Base-by-base conservation (phyloP, 2,888 invertebrate genomes). In the Platypus cylindrus region DNA sequence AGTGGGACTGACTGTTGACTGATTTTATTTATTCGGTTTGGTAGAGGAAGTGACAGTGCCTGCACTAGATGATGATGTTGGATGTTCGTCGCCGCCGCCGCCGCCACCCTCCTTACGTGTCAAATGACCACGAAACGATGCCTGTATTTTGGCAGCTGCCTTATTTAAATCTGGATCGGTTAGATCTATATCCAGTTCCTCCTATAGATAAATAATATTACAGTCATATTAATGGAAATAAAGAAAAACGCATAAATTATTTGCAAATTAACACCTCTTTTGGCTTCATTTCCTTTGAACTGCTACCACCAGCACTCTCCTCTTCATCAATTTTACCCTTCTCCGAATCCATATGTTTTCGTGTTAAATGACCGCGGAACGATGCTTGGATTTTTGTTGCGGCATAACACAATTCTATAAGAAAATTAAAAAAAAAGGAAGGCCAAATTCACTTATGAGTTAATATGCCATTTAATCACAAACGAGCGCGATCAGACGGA, bases 381-480 rank as follows among this genome's bases (percentile, higher is more conserved):
- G 85, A 84, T 5, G 89, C 87, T 63, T 90, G 89, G 59, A 90
- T 90, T 70, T 86, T 89, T 32, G 83, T 80, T 20, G 89, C 90
- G 3, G 86, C 86, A 60, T 75, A 66, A 59, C 79, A 79, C 46
- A 86, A 67, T 51, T 85, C 86, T 85, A 70, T 3, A 36, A 41
- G 16, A 15, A 29, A 25, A n/a, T n/a, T n/a, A n/a, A n/a, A n/a
- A n/a, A n/a, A n/a, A n/a, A n/a, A n/a, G n/a, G n/a, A n/a, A n/a
- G n/a, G n/a, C n/a, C n/a, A n/a, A n/a, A n/a, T n/a, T n/a, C n/a
- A n/a, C n/a, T n/a, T n/a, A n/a, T n/a, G n/a, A n/a, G n/a, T n/a
- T n/a, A n/a, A n/a, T n/a, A n/a, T n/a, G n/a, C n/a, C n/a, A n/a
- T n/a, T n/a, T n/a, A n/a, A n/a, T n/a, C n/a, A n/a, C n/a, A n/a